Evolutionary conservation across 2,797 vertebrate genomes (phyloP), one percentile per base, ranked within the genome.

Genomic region (Argentina silus): DNA sequence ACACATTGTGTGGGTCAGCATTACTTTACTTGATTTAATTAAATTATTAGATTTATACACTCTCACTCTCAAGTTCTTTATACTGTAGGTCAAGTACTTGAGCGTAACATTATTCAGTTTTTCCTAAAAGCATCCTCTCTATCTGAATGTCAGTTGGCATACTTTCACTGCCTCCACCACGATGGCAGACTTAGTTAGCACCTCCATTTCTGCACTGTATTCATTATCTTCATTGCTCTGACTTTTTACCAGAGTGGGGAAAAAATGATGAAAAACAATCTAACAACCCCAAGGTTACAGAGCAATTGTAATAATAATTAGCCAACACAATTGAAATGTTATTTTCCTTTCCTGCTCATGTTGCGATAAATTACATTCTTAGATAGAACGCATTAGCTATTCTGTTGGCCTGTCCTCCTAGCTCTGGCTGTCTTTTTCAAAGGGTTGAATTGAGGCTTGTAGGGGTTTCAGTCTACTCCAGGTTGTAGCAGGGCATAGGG

Each of bases 391-490:
- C 7, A 48, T 64, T 45, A 53, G 48, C n/a, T 7, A 60, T 43
- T 36, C 21, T 6, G 11, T 36, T 17, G 56, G 68, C 55, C 53
- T 55, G n/a, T 17, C 36, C 6, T 11, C 21, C 21, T 19, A 9
- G 21, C 21, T 36, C 47, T 43, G 15, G 55, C 55, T 19, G 55
- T 36, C 36, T n/a, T 15, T 62, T 43, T 64, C n/a, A 44, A 0
- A n/a, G 9, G 43, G 63, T 43, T 47, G 45, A 15, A 63, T 17
- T 48, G 11, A 66, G 23, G 67, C 67, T 65, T 71, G 60, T 75
- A 62, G 27, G 48, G 73, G 62, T 50, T 70, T 57, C 10, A 70
- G 47, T 44, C 53, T 50, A 60, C 70, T 77, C 63, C 78, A 47
- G 45, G 14, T 47, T 36, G 27, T 36, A 36, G 27, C 27, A 36